phyloP scores from a whole-genome alignment of 2,888 invertebrate genomes.

The Amphipyra berbera region DNA sequence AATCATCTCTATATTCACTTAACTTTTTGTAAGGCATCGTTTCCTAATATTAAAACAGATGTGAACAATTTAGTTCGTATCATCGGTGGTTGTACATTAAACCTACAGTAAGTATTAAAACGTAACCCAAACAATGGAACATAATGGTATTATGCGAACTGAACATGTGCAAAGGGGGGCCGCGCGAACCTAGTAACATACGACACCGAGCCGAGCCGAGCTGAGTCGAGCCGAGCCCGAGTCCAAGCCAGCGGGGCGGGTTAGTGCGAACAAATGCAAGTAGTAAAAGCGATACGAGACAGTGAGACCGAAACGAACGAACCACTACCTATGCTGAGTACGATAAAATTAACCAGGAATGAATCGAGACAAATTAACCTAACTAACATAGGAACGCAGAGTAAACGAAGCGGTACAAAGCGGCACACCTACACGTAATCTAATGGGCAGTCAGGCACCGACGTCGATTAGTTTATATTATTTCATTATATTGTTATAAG shows the following conservation, averaged over 20 bases:
- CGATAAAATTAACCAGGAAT: slow-evolving; percentile 77
- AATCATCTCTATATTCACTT: slow-evolving; percentile 88
- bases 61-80: slow-evolving; percentile 80
- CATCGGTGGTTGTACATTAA: slow-evolving; percentile 87
- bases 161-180: slow-evolving; percentile 55
- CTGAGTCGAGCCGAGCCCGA: not conserved
- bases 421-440: slow-evolving; percentile 80
- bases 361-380: slow-evolving; percentile 85
- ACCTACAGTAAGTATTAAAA: slow-evolving; percentile 77
- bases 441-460: slow-evolving; percentile 83
- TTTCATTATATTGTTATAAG: slow-evolving; percentile 73
- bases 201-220: not conserved
- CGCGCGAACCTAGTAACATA: slow-evolving; percentile 21
- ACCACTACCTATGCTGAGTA: slow-evolving; percentile 63
- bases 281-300: slow-evolving; percentile 58
- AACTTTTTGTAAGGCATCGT: slow-evolving; percentile 87
- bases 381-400: slow-evolving; percentile 86
- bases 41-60: slow-evolving; percentile 87
- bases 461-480: slow-evolving; percentile 76
- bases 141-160: slow-evolving; percentile 67
- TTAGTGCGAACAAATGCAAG: slow-evolving; percentile 57
- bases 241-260: slow-evolving; percentile 32
- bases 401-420: slow-evolving; percentile 70
- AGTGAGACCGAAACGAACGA: slow-evolving; percentile 69
- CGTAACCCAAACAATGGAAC: slow-evolving; percentile 74